phyloP scores from a whole-genome alignment of 53 echinoderm and acorn worm genomes.

The Paracentrotus lividus region DNA sequence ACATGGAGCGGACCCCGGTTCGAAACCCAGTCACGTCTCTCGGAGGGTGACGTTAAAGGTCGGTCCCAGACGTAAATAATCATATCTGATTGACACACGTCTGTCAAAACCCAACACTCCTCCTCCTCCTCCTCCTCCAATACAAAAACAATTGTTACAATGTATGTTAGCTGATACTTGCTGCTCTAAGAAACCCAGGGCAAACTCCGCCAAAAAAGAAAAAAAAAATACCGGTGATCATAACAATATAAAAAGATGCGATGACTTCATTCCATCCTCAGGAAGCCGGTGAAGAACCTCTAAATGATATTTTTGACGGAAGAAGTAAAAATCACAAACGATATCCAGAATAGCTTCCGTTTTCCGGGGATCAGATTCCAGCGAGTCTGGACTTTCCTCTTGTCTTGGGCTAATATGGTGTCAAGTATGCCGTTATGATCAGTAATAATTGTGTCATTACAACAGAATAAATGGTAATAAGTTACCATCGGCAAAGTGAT shows the following conservation, averaged over 20 bases:
- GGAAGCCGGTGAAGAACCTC: slow-evolving; percentile 19
- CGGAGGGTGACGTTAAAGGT: too few species aligned
- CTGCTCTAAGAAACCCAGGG: slow-evolving; percentile 3
- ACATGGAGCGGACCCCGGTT: too few species aligned
- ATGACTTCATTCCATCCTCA: slow-evolving; percentile 59
- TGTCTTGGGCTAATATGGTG: background rate
- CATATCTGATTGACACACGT: too few species aligned
- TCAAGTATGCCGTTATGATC: background rate
- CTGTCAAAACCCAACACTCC: too few species aligned
- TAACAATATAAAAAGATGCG: slow-evolving; percentile 43
- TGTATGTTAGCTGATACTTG: too few species aligned
- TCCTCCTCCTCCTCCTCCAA: too few species aligned
- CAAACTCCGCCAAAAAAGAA: background rate
- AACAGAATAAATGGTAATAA: background rate
- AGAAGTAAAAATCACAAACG: slow-evolving; percentile 54
- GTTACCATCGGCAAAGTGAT: background rate
- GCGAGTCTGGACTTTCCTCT: slow-evolving; percentile 46
- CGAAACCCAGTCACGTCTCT: too few species aligned
- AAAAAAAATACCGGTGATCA: too few species aligned
- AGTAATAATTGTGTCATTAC: background rate
- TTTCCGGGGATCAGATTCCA: slow-evolving; percentile 40
- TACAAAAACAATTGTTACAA: slow-evolving; percentile 15
- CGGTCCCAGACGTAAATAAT: too few species aligned
- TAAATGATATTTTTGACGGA: slow-evolving; percentile 59
- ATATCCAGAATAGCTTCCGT: slow-evolving; percentile 54